phyloP scores from a whole-genome alignment of 23 tunicate genomes.

The Ciona savignyi region DNA sequence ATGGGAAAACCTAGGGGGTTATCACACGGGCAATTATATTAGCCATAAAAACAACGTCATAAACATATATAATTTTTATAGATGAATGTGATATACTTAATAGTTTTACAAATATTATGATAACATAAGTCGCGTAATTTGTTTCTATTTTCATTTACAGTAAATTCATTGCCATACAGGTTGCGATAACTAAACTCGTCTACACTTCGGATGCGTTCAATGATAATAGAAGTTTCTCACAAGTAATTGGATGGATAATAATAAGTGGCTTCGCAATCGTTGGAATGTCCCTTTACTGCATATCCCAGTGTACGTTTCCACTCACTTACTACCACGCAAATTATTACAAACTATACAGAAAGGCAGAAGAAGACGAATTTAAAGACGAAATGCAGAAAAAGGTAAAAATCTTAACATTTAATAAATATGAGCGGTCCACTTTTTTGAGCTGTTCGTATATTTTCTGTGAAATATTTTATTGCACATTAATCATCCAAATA shows the following conservation, averaged over 20 bases:
- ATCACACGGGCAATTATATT: too few species aligned
- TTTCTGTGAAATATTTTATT: too few species aligned
- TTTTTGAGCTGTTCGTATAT: too few species aligned
- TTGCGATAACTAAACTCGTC: neutral
- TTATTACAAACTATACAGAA: constrained; percentile 21
- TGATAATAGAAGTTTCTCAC: constrained; percentile 64
- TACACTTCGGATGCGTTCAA: constrained; percentile 22
- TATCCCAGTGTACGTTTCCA: constrained; percentile 20
- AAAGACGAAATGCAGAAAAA: constrained; percentile 45
- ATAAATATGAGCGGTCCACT: too few species aligned
- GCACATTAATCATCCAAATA: too few species aligned
- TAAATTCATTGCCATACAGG: neutral
- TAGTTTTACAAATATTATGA: too few species aligned
- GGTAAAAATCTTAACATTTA: too few species aligned
- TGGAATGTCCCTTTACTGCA: constrained; percentile 21
- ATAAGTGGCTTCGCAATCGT: constrained; percentile 2
- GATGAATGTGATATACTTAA: too few species aligned
- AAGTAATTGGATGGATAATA: constrained; percentile 53
- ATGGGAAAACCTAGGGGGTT: too few species aligned
- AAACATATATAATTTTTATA: too few species aligned
- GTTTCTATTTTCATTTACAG: too few species aligned
- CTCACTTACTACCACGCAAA: constrained; percentile 57
- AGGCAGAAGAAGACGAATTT: constrained; percentile 33
- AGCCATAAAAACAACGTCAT: too few species aligned
- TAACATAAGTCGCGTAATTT: neutral